Evolutionary conservation across 2,113 vertebrate species (phyloP).

Genomic region (Sardina pilchardus): DNA sequence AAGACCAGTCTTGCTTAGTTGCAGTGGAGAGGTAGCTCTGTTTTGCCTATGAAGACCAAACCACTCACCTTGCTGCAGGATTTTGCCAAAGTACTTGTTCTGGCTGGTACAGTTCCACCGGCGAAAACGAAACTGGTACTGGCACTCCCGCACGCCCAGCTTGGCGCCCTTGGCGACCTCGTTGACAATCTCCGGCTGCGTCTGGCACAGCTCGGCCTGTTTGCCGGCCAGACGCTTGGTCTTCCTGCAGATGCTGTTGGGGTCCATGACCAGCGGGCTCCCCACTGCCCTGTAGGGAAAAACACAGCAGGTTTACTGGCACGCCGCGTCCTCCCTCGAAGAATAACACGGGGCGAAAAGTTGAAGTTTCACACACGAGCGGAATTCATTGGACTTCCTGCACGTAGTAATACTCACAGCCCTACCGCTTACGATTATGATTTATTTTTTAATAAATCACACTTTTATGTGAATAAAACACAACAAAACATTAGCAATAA

Average conservation of each 20-base stretch:
- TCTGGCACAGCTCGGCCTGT: constrained; percentile 93
- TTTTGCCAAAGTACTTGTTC: constrained; percentile 95
- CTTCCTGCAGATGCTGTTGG: constrained; percentile 97
- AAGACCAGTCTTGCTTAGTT: neutral
- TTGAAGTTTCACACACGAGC: constrained; percentile 14
- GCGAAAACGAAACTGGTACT: constrained; percentile 94
- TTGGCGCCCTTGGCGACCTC: constrained; percentile 92
- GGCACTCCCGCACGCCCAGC: constrained; percentile 91
- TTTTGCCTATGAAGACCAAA: neutral
- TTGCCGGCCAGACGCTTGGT: constrained; percentile 88
- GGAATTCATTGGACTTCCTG: constrained; percentile 22
- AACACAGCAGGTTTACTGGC: constrained; percentile 44
- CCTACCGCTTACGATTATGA: constrained; percentile 32
- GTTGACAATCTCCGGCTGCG: constrained; percentile 91
- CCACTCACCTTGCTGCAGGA: constrained; percentile 94
- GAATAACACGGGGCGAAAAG: constrained; percentile 16
- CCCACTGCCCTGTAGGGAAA: constrained; percentile 87
- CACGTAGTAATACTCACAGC: constrained; percentile 37
- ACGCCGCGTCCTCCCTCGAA: constrained; percentile 1
- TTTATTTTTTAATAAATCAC: constrained; percentile 11
- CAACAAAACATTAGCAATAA: neutral
- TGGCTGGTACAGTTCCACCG: constrained; percentile 98
- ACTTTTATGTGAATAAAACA: neutral
- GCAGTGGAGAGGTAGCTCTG: neutral
- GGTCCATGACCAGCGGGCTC: constrained; percentile 96